A percentile compares a stretch with the other conserved stretches of the same genome.
phyloP scores from a whole-genome alignment of 2,888 invertebrate genomes.

The Nesidiocoris tenuis region DNA sequence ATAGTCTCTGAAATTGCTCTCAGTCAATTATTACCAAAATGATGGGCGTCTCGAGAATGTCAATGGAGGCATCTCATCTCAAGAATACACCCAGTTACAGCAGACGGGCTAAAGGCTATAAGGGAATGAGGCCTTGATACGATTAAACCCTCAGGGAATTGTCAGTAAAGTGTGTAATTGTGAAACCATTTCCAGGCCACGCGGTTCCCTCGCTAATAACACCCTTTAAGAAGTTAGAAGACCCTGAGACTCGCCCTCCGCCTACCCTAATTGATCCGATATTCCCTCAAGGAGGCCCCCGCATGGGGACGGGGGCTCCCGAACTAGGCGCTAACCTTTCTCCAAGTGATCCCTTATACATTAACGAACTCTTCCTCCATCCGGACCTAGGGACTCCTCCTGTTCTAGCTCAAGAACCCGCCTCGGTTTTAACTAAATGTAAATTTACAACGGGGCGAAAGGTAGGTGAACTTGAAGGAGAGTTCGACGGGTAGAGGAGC shows the following conservation, averaged over 20 bases:
- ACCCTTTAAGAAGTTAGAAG: constrained; percentile 33
- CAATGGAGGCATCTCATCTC: too few relatives aligned
- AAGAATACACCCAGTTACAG: too few relatives aligned
- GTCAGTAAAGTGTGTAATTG: constrained; percentile 15
- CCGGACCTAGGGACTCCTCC: neutral
- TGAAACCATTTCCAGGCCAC: constrained; percentile 3
- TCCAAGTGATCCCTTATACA: neutral
- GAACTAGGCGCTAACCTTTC: neutral
- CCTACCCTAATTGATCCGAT: neutral
- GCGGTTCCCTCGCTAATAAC: constrained; percentile 11
- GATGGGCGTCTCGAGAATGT: too few relatives aligned
- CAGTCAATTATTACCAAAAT: too few relatives aligned
- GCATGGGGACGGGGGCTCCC: neutral
- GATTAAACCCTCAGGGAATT: constrained; percentile 13
- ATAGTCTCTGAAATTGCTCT: too few relatives aligned
- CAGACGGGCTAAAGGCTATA: too few relatives aligned
- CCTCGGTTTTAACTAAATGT: neutral
- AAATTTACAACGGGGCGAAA: neutral
- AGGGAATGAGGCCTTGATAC: neutral
- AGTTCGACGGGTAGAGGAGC: neutral
- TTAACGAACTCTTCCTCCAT: neutral
- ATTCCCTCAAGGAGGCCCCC: neutral
- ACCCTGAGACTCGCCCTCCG: neutral
- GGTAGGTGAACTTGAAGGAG: neutral
- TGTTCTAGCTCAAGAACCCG: neutral